phyloP scores from a whole-genome alignment of 2,888 invertebrate species.

The Minunthozetes semirufus region DNA sequence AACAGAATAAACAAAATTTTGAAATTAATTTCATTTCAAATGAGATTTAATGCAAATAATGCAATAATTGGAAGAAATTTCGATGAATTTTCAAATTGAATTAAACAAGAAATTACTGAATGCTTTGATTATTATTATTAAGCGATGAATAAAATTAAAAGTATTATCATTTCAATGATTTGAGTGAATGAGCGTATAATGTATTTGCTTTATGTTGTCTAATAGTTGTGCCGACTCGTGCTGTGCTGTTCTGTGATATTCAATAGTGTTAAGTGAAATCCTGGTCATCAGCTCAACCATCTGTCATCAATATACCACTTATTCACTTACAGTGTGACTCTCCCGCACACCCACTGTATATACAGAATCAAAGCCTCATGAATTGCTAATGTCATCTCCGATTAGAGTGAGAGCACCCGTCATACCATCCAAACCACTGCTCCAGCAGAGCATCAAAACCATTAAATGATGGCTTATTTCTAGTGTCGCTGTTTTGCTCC shows the following conservation, averaged over 20 bases:
- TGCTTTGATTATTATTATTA: slow-evolving; percentile 4
- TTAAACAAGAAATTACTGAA: not conserved
- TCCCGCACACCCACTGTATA: slow-evolving; percentile 20
- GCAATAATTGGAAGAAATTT: not conserved
- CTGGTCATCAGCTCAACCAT: not conserved
- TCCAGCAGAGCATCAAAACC: not conserved
- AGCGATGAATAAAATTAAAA: not conserved
- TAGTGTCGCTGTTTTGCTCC: slow-evolving; percentile 7
- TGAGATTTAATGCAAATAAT: not conserved
- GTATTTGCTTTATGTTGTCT: not conserved
- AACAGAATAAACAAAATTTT: not conserved
- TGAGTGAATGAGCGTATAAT: not conserved
- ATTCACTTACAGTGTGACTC: not conserved
- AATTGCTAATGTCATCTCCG: slow-evolving; percentile 34
- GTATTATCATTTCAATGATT: not conserved
- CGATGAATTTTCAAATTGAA: not conserved
- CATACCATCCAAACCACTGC: not conserved
- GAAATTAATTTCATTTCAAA: not conserved
- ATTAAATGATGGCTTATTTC: not conserved
- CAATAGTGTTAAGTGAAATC: slow-evolving; percentile 16
- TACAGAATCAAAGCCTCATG: slow-evolving; percentile 32
- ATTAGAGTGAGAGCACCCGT: slow-evolving; percentile 15
- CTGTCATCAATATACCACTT: slow-evolving; percentile 21
- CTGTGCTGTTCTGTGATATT: not conserved
- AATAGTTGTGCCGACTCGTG: not conserved